Percentiles rank a stretch among this genome's conserved stretches.
These are phyloP conservation scores for Montifringilla adamsi DNA, from an alignment of 2,113 vertebrate species.

Conservation along the genomic window DNA sequence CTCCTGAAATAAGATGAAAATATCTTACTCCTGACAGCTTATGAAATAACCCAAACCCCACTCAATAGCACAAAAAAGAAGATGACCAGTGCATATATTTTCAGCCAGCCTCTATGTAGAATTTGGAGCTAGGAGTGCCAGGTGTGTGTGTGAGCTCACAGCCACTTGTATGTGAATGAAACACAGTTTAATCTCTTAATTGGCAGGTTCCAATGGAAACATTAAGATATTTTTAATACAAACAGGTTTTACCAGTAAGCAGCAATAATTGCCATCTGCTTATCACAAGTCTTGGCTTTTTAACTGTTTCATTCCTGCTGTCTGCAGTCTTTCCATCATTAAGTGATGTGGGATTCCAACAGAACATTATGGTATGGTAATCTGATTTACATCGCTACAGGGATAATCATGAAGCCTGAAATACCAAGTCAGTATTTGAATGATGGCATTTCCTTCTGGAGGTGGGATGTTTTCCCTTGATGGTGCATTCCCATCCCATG, in stretches of 20 bases:
- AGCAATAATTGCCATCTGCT: slow-evolving; percentile 40
- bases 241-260: slow-evolving; percentile 46
- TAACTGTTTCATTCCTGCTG: slow-evolving; percentile 38
- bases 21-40: not conserved
- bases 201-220: slow-evolving; percentile 42
- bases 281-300: slow-evolving; percentile 23
- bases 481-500: not conserved
- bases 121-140: slow-evolving; percentile 4
- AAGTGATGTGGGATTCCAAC: not conserved
- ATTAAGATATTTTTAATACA: slow-evolving; percentile 58
- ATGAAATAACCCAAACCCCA: not conserved
- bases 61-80: not conserved
- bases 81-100: not conserved
- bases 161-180: not conserved
- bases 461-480: not conserved
- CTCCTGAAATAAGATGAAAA: not conserved
- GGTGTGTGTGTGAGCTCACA: not conserved
- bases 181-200: slow-evolving; percentile 44
- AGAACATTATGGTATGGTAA: slow-evolving; percentile 11
- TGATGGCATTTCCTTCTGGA: not conserved
- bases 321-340: not conserved
- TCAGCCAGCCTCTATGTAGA: not conserved
- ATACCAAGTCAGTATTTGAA: not conserved
- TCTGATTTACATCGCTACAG: slow-evolving; percentile 36
- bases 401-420: not conserved